Conservation (phyloP, 1,140 invertebrate species). For the Pollicipes pollicipes region DNA sequence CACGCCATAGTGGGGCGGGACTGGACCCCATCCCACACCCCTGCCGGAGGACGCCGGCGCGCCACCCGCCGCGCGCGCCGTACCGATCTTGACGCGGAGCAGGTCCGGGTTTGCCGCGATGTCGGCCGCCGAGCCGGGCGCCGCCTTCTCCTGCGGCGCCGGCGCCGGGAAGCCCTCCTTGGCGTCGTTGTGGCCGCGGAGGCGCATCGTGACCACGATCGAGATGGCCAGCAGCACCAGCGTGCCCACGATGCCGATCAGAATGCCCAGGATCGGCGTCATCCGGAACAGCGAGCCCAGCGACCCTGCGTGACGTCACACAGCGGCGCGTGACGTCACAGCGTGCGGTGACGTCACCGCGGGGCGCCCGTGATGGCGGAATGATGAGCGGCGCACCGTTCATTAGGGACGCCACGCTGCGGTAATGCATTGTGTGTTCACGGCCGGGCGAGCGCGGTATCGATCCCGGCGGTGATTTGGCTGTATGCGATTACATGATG, state of each 20-base stretch:
- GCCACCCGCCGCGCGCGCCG: not conserved
- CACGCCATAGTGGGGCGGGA: too few species aligned
- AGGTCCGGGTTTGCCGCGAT: not conserved
- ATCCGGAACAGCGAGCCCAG: conserved; percentile 41
- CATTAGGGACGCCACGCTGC: too few species aligned
- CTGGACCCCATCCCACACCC: too few species aligned
- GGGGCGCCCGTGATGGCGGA: conserved; percentile 27
- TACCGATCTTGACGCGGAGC: not conserved
- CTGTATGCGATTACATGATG: too few species aligned
- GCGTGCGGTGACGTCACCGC: conserved; percentile 6
- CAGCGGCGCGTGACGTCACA: conserved; percentile 10
- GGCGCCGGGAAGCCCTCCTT: conserved; percentile 5
- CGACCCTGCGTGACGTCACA: conserved; percentile 7
- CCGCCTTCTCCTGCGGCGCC: not conserved
- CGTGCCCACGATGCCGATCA: conserved; percentile 49
- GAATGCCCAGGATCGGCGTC: conserved; percentile 50
- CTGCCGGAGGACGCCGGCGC: not conserved
- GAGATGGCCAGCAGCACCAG: conserved; percentile 46
- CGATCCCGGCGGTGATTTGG: too few species aligned
- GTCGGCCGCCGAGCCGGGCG: not conserved
- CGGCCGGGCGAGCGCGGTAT: too few species aligned
- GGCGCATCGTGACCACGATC: conserved; percentile 46
- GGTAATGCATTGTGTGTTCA: too few species aligned
- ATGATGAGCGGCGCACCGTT: not conserved
- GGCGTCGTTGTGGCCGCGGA: conserved; percentile 27